Evolutionary conservation across 2,113 vertebrate genomes (phyloP).

Genomic region (Lichenostomus cassidix): DNA sequence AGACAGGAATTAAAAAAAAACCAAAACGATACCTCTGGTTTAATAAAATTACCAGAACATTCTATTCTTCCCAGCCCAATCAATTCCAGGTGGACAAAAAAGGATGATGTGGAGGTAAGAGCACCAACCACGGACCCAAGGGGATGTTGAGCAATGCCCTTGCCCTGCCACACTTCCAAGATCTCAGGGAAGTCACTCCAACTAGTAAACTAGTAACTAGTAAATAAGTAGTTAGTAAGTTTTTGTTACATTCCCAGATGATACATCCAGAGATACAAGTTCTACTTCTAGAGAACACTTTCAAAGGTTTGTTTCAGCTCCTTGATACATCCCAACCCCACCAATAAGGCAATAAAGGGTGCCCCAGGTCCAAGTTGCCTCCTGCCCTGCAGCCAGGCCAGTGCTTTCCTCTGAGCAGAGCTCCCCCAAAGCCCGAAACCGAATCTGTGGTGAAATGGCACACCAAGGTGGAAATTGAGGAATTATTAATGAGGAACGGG

Average conservation of each 20-base stretch:
- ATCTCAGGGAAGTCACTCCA: neutral
- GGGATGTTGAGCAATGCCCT: neutral
- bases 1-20: neutral
- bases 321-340: neutral
- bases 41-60: neutral
- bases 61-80: neutral
- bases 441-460: neutral
- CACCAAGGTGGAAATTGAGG: neutral
- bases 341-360: rapidly evolving
- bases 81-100: neutral
- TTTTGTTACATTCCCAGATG: neutral
- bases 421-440: neutral
- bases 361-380: neutral
- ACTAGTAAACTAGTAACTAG: neutral
- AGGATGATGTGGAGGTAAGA: neutral
- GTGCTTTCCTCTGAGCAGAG: neutral
- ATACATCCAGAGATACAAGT: neutral
- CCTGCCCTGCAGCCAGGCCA: neutral
- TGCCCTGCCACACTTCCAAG: neutral
- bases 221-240: neutral
- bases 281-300: neutral
- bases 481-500: neutral
- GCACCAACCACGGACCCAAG: rapidly evolving
- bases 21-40: neutral
- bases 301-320: neutral